Percentiles rank a stretch among this genome's conserved stretches.
phyloP scores from a whole-genome alignment of 2,113 vertebrate species.

The Lophochroa leadbeateri region DNA sequence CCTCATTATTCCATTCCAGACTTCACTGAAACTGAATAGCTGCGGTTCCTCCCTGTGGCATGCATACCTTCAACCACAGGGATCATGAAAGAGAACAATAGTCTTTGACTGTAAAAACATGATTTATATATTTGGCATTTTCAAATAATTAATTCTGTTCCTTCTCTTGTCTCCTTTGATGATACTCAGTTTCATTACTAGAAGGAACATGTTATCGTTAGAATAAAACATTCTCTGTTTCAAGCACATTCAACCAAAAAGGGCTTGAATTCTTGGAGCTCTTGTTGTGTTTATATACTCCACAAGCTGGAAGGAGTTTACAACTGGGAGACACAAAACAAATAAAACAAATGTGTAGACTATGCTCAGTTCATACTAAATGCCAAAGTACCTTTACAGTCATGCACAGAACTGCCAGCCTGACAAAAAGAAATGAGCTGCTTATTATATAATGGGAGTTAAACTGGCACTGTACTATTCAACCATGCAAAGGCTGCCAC shows the following conservation, averaged over 20 bases:
- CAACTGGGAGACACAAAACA: not conserved
- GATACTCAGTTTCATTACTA: not conserved
- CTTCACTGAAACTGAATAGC: conserved; percentile 28
- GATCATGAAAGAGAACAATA: conserved; percentile 25
- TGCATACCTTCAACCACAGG: conserved; percentile 35
- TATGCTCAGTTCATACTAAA: not conserved
- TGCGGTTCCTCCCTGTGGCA: not conserved
- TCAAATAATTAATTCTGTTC: not conserved
- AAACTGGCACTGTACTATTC: not conserved
- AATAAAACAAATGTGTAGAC: not conserved
- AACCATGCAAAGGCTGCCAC: not conserved
- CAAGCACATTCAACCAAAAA: not conserved
- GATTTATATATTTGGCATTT: conserved; percentile 13
- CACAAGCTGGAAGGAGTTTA: not conserved
- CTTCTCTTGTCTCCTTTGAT: not conserved
- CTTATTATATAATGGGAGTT: not conserved
- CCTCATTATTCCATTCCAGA: conserved; percentile 37
- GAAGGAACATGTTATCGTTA: not conserved
- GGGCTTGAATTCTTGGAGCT: not conserved
- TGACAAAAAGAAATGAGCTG: not conserved
- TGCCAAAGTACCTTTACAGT: conserved; percentile 5
- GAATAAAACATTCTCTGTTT: not conserved
- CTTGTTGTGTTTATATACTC: not conserved
- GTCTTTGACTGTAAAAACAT: conserved; percentile 39
- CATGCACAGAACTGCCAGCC: not conserved